Conservation (phyloP, 1,140 invertebrate genomes). For the Drosophila lini region DNA sequence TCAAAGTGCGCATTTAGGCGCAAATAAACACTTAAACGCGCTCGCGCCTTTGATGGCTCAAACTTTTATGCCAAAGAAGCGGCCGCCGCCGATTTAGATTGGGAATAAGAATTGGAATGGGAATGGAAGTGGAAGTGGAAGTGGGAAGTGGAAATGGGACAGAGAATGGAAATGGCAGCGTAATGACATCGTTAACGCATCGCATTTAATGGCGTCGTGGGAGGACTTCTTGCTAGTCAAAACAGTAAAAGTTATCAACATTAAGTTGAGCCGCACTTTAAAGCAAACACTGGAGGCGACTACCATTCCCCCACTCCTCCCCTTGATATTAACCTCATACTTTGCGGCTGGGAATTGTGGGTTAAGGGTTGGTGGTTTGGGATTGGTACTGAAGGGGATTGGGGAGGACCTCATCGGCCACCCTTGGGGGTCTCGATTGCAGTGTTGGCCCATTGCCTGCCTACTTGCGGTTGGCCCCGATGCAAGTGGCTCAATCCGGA, state of each 20-base stretch:
- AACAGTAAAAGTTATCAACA: conserved; percentile 72
- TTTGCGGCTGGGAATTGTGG: conserved; percentile 58
- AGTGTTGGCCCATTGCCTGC: conserved; percentile 54
- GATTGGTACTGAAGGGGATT: neutral
- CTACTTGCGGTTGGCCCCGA: conserved; percentile 60
- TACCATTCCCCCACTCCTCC: neutral
- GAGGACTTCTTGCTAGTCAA: conserved; percentile 32
- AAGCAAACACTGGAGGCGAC: conserved; percentile 26
- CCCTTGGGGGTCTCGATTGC: conserved; percentile 59
- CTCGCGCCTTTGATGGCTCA: conserved; percentile 76
- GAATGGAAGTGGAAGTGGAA: neutral
- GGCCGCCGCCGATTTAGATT: conserved; percentile 37
- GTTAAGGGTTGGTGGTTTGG: conserved; percentile 4
- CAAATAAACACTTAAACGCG: conserved; percentile 82
- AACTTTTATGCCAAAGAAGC: conserved; percentile 67
- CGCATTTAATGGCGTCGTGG: conserved; percentile 60
- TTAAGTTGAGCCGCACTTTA: conserved; percentile 63
- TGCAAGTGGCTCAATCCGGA: conserved; percentile 60
- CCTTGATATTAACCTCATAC: conserved; percentile 68
- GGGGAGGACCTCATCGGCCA: neutral
- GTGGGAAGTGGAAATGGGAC: neutral
- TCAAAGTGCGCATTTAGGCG: conserved; percentile 82
- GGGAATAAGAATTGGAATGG: conserved; percentile 14
- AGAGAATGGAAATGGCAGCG: conserved; percentile 28
- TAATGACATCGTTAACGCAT: conserved; percentile 79